Percentiles rank a stretch among this genome's conserved stretches.
phyloP scores from a whole-genome alignment of 2,888 invertebrate genomes.

The Nomada ferruginata region DNA sequence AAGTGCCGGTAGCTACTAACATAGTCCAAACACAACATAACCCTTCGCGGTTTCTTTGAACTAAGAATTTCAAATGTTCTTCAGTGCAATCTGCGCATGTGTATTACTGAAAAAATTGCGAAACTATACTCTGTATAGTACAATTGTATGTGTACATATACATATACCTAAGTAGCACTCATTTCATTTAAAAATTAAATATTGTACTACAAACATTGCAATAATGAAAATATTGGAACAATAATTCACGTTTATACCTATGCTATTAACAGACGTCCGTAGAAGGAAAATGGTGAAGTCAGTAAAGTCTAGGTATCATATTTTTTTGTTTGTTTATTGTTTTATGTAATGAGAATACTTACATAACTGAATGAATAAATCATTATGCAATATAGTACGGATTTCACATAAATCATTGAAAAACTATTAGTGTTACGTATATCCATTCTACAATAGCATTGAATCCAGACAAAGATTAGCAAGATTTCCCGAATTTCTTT shows the following conservation, averaged over 20 bases:
- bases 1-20: background rate
- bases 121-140: background rate
- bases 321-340: slow-evolving; percentile 57
- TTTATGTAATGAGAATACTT: slow-evolving; percentile 56
- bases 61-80: background rate
- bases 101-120: background rate
- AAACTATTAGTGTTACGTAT: slow-evolving; percentile 50
- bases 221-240: background rate
- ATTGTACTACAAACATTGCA: background rate
- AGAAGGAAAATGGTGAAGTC: background rate
- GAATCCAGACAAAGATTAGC: slow-evolving; percentile 62
- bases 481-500: background rate
- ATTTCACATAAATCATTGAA: slow-evolving; percentile 47
- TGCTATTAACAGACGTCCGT: background rate
- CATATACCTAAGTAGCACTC: background rate
- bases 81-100: slow-evolving; percentile 11
- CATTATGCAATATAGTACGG: slow-evolving; percentile 46
- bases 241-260: background rate
- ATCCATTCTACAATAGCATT: slow-evolving; percentile 57
- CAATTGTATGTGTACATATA: too few species aligned
- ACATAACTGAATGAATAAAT: slow-evolving; percentile 62
- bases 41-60: slow-evolving; percentile 16
- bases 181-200: background rate
- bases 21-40: slow-evolving; percentile 38
- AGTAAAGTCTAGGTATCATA: background rate